These are phyloP conservation scores for Leptinotarsa tumamoca DNA, from an alignment of 2,888 invertebrate species.

Conservation along the genomic window DNA sequence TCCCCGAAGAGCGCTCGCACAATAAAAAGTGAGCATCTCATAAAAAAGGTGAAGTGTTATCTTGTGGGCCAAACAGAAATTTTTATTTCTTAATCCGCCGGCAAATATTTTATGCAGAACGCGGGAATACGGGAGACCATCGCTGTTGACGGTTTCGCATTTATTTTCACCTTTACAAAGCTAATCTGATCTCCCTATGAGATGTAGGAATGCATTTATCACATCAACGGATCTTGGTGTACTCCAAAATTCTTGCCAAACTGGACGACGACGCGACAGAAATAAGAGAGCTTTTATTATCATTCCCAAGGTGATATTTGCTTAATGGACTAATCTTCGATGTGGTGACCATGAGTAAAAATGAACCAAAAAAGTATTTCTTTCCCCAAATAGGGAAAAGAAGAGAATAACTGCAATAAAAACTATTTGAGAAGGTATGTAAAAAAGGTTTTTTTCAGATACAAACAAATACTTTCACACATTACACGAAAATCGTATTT, in stretches of 20 bases:
- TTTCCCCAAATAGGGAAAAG: too few species aligned
- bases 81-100: conserved; percentile 33
- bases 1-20: conserved; percentile 15
- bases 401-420: too few species aligned
- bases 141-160: conserved; percentile 11
- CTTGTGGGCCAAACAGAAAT: conserved; percentile 26
- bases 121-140: conserved; percentile 8
- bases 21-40: conserved; percentile 9
- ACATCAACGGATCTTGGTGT: background rate
- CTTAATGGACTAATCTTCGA: too few species aligned
- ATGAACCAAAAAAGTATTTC: too few species aligned
- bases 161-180: conserved; percentile 14
- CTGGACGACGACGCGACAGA: background rate
- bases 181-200: conserved; percentile 18
- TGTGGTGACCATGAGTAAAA: too few species aligned
- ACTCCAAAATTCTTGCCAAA: conserved; percentile 6
- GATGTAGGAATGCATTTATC: conserved; percentile 16
- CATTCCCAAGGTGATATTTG: too few species aligned
- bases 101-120: conserved; percentile 25
- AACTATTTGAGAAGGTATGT: too few species aligned
- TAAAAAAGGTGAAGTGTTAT: conserved; percentile 29
- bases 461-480: too few species aligned
- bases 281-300: too few species aligned
- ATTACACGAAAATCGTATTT: too few species aligned
- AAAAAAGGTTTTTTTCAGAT: too few species aligned